phyloP scores from a whole-genome alignment of 2,888 invertebrate genomes.

The Dione vanillae region DNA sequence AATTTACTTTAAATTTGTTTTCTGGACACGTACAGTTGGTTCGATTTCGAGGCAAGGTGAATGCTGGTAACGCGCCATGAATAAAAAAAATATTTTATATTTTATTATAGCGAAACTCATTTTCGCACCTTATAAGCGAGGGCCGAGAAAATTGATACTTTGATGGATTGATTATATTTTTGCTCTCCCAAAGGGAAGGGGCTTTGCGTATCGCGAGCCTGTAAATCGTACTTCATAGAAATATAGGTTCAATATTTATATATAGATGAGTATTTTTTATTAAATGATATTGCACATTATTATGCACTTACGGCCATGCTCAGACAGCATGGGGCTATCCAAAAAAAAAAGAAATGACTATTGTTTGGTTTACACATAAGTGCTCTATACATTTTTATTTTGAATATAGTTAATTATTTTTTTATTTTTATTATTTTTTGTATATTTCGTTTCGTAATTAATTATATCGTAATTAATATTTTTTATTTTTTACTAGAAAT shows the following conservation, averaged over 20 bases:
- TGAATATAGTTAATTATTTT: no score
- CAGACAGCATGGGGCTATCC: no score
- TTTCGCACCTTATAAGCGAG: constrained; percentile 57
- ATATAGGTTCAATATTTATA: constrained; percentile 17
- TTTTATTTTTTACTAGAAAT: no score
- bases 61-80: constrained; percentile 61
- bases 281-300: no score
- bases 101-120: constrained; percentile 52
- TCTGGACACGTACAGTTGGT: constrained; percentile 64
- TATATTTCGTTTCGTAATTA: no score
- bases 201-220: constrained; percentile 15
- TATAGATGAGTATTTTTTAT: not conserved
- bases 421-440: no score
- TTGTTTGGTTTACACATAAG: no score
- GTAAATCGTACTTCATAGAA: constrained; percentile 18
- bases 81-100: constrained; percentile 60
- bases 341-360: no score
- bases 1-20: constrained; percentile 60
- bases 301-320: no score
- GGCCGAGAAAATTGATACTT: constrained; percentile 62
- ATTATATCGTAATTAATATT: no score
- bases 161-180: constrained; percentile 59
- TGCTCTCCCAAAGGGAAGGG: constrained; percentile 33
- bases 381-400: no score
- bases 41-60: constrained; percentile 61